These are phyloP conservation scores for Campopleginae sp. DNA, from an alignment of 2,888 invertebrate genomes.

Conservation along the genomic window DNA sequence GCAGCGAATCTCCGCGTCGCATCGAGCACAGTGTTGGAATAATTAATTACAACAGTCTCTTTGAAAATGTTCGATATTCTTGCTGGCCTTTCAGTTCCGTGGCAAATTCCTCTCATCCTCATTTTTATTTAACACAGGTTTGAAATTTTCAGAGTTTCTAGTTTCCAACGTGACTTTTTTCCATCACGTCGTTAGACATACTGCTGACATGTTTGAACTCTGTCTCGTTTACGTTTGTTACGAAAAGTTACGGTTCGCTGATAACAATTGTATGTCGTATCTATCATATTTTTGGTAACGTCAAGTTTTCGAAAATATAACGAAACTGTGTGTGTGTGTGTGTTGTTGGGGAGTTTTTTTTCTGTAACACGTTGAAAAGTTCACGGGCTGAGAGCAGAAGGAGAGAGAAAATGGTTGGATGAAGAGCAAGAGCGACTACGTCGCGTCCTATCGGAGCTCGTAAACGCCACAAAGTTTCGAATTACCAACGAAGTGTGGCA, in stretches of 20 bases:
- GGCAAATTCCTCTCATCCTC: too few relatives aligned
- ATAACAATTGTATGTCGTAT: background rate
- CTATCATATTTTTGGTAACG: background rate
- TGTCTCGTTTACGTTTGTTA: background rate
- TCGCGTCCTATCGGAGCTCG: conserved; percentile 64
- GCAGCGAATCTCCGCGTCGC: too few relatives aligned
- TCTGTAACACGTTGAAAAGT: conserved; percentile 18
- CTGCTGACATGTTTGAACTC: background rate
- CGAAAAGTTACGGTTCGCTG: background rate
- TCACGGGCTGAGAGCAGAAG: conserved; percentile 43
- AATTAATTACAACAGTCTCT: too few relatives aligned
- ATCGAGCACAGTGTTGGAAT: too few relatives aligned
- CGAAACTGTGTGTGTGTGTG: background rate
- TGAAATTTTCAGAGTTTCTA: too few relatives aligned
- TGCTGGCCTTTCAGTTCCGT: too few relatives aligned
- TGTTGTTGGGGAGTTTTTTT: conserved; percentile 9
- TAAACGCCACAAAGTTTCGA: conserved; percentile 72
- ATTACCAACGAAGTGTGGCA: conserved; percentile 66
- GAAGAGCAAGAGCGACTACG: conserved; percentile 27
- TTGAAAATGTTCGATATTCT: too few relatives aligned
- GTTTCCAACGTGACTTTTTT: background rate
- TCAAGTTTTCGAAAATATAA: background rate
- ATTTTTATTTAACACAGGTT: too few relatives aligned
- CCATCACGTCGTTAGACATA: background rate
- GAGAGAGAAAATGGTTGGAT: conserved; percentile 34